These are phyloP conservation scores for Didymodactylos carnosus DNA, from an alignment of 2,888 invertebrate genomes.

Conservation along the genomic window DNA sequence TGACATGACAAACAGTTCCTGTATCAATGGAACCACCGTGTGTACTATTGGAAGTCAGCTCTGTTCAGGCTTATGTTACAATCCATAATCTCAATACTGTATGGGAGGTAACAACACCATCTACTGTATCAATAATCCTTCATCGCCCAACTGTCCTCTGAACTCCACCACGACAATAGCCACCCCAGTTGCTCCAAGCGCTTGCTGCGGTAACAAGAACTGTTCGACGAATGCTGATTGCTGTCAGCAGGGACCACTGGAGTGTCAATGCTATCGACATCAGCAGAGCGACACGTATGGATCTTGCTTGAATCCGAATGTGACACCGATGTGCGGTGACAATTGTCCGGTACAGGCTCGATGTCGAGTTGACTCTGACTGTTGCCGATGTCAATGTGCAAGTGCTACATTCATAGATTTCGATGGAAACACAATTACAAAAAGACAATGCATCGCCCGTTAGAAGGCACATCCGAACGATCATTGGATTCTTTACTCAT, in stretches of 20 bases:
- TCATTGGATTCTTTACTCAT: no score
- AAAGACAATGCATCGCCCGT: not conserved
- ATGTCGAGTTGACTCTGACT: not conserved
- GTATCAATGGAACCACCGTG: not conserved
- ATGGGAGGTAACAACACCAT: not conserved
- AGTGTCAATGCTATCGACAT: not conserved
- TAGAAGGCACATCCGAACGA: not conserved
- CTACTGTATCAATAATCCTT: not conserved
- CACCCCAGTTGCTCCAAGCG: not conserved
- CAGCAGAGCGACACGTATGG: not conserved
- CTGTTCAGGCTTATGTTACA: not conserved
- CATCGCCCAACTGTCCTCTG: not conserved
- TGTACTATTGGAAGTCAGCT: not conserved
- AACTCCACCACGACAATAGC: not conserved
- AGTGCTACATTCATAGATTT: not conserved
- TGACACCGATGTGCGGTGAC: not conserved
- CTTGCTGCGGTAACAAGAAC: not conserved
- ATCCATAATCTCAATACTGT: not conserved
- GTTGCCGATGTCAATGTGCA: not conserved
- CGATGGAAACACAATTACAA: not conserved
- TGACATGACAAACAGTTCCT: not conserved
- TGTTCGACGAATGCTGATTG: not conserved
- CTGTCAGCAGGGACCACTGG: not conserved
- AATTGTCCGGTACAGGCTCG: not conserved
- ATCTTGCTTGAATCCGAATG: not conserved